A percentile compares a stretch with the other conserved stretches of the same genome.
Evolutionary conservation across 2,888 invertebrate genomes (phyloP).

Genomic region (Euproctis similis): DNA sequence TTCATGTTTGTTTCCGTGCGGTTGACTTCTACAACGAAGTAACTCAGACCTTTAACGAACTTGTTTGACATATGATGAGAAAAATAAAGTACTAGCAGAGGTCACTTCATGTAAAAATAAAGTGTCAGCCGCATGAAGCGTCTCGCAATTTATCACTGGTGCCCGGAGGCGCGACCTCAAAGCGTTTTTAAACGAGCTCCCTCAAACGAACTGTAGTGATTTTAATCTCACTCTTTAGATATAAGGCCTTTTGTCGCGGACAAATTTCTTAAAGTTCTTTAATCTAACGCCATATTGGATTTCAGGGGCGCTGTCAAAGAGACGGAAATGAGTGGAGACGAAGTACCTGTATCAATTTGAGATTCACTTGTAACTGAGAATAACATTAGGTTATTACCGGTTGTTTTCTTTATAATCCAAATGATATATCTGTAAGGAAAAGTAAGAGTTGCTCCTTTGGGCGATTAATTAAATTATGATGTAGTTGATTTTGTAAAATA

Average conservation of each 20-base stretch:
- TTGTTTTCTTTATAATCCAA: too few species aligned
- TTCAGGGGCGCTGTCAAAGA: slow-evolving; percentile 25
- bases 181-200: slow-evolving; percentile 40
- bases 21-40: too few species aligned
- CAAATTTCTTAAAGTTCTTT: slow-evolving; percentile 33
- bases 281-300: slow-evolving; percentile 29
- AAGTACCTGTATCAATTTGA: slow-evolving; percentile 13
- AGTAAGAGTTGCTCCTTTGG: too few species aligned
- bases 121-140: slow-evolving; percentile 53
- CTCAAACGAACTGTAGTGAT: slow-evolving; percentile 46
- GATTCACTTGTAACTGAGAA: slow-evolving; percentile 8
- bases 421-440: too few species aligned
- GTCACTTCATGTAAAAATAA: slow-evolving; percentile 44
- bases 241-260: slow-evolving; percentile 33
- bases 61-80: slow-evolving; percentile 51
- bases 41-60: slow-evolving; percentile 42
- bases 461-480: too few species aligned
- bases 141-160: slow-evolving; percentile 55
- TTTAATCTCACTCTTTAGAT: slow-evolving; percentile 60
- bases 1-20: too few species aligned
- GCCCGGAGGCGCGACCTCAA: slow-evolving; percentile 48
- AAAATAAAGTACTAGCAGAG: slow-evolving; percentile 49
- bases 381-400: slow-evolving; percentile 5
- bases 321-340: slow-evolving; percentile 16
- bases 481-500: too few species aligned